Base-by-base conservation (phyloP, 2,797 vertebrate genomes). In the Mastacembelus armatus region DNA sequence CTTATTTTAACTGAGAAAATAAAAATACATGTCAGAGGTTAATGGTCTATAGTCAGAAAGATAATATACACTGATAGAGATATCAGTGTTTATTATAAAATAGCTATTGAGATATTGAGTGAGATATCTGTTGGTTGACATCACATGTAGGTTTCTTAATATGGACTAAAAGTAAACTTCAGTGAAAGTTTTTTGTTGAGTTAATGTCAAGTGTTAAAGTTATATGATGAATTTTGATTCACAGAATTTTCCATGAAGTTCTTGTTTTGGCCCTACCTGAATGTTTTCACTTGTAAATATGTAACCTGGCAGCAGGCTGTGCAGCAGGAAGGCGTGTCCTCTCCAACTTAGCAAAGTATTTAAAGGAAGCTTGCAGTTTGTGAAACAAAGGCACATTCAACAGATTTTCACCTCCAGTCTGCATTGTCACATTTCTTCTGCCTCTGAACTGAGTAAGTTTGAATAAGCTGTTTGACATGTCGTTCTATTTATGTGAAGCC, bases 361-460 rank as follows among this genome's bases (percentile, higher is more conserved):
- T 87, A 82, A 82, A 80, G 62, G 54, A 66, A 29, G 54, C 49
- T 29, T 33, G 35, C 3, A 51, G 43, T 24, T 15, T 11, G 16
- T n/a, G 26, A 64, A 56, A 33, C 36, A 26, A 71, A 74, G 33
- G 11, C 50, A 11, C 50, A 38, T n/a, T 5, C 1, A 64, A 61
- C 65, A 48, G 64, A 39, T 8, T 59, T 57, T 51, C 18, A 40
- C 33, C 48, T 72, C 14, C 43, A 3, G 15, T 58, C 73, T 38
- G 30, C 35, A 14, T 12, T 18, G 32, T 55, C 52, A 21, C 33
- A 36, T 43, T 66, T 59, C 50, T 33, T 51, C 77, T 54, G 9
- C 56, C 7, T 14, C 7, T 77, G 35, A 81, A 50, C 80, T 57
- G 69, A 78, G 90, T 90, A 74, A 91, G 90, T 91, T 33, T 73